These are phyloP conservation scores for Drosophila mercatorum DNA, from an alignment of 2,888 invertebrate species.

Conservation along the genomic window DNA sequence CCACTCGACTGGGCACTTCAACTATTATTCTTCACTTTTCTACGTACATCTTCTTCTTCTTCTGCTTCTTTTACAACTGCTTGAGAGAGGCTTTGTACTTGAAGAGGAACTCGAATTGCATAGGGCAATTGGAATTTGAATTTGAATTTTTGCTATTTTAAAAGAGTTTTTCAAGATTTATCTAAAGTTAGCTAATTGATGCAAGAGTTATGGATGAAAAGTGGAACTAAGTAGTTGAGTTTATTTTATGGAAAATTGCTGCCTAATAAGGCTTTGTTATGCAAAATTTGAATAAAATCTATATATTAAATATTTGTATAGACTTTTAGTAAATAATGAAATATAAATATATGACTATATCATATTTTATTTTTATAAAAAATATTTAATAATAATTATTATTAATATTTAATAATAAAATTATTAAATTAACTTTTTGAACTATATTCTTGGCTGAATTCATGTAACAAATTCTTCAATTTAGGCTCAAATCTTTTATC, in stretches of 20 bases:
- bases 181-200: neutral
- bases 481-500: too few species aligned
- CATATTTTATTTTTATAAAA: too few species aligned
- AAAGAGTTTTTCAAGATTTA: neutral
- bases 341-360: too few species aligned
- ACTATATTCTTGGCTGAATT: too few species aligned
- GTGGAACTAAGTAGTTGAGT: neutral
- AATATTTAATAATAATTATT: too few species aligned
- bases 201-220: neutral
- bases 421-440: too few species aligned
- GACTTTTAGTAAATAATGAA: too few species aligned
- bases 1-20: constrained; percentile 23
- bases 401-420: too few species aligned
- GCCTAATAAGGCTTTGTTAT: too few species aligned
- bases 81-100: constrained; percentile 58
- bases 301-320: too few species aligned
- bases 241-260: too few species aligned
- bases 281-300: neutral
- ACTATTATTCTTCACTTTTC: constrained; percentile 10
- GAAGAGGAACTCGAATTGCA: constrained; percentile 71
- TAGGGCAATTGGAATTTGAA: constrained; percentile 18
- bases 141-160: constrained; percentile 3
- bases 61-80: constrained; percentile 8
- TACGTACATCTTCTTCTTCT: constrained; percentile 5
- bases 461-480: too few species aligned